A percentile compares a stretch with the other conserved stretches of the same genome.
Conservation (phyloP, 1,140 invertebrate species). For the Aricia agestis region DNA sequence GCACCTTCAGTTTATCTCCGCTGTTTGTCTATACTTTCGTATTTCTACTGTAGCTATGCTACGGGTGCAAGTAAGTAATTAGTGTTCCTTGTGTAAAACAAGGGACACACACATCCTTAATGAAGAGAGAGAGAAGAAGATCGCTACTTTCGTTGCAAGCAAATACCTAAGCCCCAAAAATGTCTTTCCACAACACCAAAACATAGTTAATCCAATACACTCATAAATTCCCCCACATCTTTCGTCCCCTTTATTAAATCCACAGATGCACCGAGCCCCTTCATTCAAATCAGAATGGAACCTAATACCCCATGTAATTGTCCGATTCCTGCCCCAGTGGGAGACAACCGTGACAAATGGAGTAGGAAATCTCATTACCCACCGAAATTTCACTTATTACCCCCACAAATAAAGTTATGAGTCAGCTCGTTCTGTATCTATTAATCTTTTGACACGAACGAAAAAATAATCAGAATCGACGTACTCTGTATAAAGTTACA, state of each 20-base stretch:
- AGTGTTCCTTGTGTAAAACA: too few relatives aligned
- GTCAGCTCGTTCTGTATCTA: not conserved
- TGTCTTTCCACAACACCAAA: not conserved
- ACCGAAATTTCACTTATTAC: not conserved
- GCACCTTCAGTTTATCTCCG: too few relatives aligned
- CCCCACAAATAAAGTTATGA: slow-evolving; percentile 6
- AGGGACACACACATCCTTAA: too few relatives aligned
- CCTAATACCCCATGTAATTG: slow-evolving; percentile 33
- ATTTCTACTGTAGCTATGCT: too few relatives aligned
- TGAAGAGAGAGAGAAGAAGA: too few relatives aligned
- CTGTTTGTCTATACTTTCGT: too few relatives aligned
- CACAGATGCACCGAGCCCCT: slow-evolving; percentile 28
- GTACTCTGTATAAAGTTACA: too few relatives aligned
- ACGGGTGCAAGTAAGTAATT: too few relatives aligned
- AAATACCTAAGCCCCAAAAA: not conserved
- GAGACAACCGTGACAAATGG: slow-evolving; percentile 28
- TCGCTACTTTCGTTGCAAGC: too few relatives aligned
- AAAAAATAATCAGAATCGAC: too few relatives aligned
- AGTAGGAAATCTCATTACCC: slow-evolving; percentile 16
- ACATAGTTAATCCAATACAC: slow-evolving; percentile 14
- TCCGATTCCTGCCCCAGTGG: slow-evolving; percentile 25
- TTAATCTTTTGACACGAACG: too few relatives aligned
- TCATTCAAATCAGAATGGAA: slow-evolving; percentile 27
- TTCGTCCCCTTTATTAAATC: slow-evolving; percentile 11
- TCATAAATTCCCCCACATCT: slow-evolving; percentile 20